Conservation (phyloP, 1,140 invertebrate species). For the Pseudachorutes palmiensis region DNA sequence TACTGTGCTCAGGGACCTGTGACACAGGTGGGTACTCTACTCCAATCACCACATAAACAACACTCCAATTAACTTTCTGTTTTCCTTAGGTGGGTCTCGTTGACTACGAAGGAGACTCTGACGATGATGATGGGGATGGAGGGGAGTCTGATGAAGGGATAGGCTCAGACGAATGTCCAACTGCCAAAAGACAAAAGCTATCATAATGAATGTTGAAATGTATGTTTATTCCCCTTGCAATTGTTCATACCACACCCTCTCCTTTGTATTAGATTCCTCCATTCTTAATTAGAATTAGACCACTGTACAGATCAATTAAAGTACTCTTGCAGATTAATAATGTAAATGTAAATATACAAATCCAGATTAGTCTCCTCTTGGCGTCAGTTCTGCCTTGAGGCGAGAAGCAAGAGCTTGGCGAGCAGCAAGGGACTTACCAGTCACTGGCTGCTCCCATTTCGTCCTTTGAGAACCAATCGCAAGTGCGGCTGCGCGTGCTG, state of each 20-base stretch:
- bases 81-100: slow-evolving; percentile 67
- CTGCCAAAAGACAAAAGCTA: slow-evolving; percentile 53
- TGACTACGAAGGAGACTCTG: slow-evolving; percentile 91
- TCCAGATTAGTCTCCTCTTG: not conserved
- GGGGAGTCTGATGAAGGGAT: slow-evolving; percentile 51
- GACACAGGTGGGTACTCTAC: slow-evolving; percentile 29
- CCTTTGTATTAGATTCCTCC: not conserved
- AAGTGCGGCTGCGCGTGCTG: slow-evolving; percentile 58
- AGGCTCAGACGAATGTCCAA: slow-evolving; percentile 42
- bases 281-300: too few relatives aligned
- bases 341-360: not conserved
- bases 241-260: not conserved
- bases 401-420: slow-evolving; percentile 70
- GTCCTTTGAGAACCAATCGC: slow-evolving; percentile 43
- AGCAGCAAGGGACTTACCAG: slow-evolving; percentile 61
- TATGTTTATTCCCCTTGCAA: not conserved
- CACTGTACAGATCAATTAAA: not conserved
- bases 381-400: slow-evolving; percentile 54
- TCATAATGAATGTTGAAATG: slow-evolving; percentile 25
- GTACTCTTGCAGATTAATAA: not conserved
- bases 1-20: slow-evolving; percentile 31
- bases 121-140: slow-evolving; percentile 78
- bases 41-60: not conserved
- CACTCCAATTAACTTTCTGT: slow-evolving; percentile 28
- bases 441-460: slow-evolving; percentile 45